Percentiles rank a stretch among this genome's conserved stretches.
phyloP scores from a whole-genome alignment of 1,140 invertebrate genomes.

The Cyclina sinensis region DNA sequence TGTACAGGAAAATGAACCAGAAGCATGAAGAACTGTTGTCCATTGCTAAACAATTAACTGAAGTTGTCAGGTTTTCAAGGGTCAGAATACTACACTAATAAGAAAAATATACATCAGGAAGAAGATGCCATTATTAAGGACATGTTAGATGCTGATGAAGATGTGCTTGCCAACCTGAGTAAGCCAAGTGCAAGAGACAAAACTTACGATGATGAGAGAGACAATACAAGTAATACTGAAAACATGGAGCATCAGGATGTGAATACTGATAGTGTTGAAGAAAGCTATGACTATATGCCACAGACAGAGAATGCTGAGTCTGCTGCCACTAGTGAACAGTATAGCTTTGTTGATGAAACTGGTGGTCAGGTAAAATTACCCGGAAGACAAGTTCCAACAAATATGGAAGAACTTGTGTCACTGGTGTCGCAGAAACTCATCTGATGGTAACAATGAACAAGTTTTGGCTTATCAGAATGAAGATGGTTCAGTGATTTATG shows the following conservation, averaged over 20 bases:
- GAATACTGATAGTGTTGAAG: background rate
- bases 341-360: background rate
- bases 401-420: constrained; percentile 47
- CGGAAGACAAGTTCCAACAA: background rate
- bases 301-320: background rate
- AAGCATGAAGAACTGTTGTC: constrained; percentile 57
- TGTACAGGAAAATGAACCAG: constrained; percentile 31
- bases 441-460: background rate
- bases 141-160: constrained; percentile 61
- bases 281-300: background rate
- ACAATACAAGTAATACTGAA: background rate
- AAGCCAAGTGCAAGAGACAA: background rate
- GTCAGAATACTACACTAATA: background rate
- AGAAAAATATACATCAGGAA: background rate
- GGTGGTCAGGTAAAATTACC: background rate
- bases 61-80: constrained; percentile 43
- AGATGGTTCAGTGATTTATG: constrained; percentile 56
- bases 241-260: background rate
- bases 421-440: background rate
- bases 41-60: constrained; percentile 57
- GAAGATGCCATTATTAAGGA: constrained; percentile 60
- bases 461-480: constrained; percentile 52
- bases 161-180: constrained; percentile 46
- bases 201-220: background rate
- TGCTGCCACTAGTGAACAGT: background rate